Evolutionary conservation across 2,113 vertebrate species (phyloP), one percentile per base, ranked within the genome.

Genomic region (Psittacara wagleri): DNA sequence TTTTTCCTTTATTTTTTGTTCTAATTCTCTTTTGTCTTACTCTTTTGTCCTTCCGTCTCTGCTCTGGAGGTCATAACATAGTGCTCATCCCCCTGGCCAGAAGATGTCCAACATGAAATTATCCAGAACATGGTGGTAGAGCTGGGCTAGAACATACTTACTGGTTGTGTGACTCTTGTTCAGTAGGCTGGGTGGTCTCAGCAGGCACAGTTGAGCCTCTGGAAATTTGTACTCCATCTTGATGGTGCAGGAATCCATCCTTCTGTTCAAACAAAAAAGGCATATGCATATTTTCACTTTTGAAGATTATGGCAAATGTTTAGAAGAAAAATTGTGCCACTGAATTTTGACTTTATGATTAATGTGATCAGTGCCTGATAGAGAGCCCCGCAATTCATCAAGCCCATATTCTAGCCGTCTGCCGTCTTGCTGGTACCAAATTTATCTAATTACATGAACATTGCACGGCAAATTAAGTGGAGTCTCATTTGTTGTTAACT

Each of bases 331-430:
- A 97, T 70, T 59, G 96, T 94, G 96, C 98, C 97, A 59, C 59
- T 91, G 96, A 96, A 80, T 97, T 97, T 96, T 89, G 97, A 97
- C 96, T 95, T 95, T 73, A 89, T 99, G 98, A 98, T 98, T 98
- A 98, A 98, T 98, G 97, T 98, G 97, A 98, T 96, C 57, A 2
- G 97, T 98, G 96, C 97, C 94, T 98, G 97, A 98, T 93, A 97
- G 96, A 95, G 96, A 86, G 83, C 95, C 97, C 94, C 97, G 97
- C 95, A 96, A 98, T 99, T 98, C 98, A 98, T 99, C 98, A 99
- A 97, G 93, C 95, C 97, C 95, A 54, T 96, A 95, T 97, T 98
- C 95, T 94, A 88, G 97, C 97, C 97, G 95, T 97, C 98, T 96
- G 92, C 96, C 91, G 89, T 89, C 97, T 94, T 89, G 91, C 96